Evolutionary conservation across 2,113 vertebrate species (phyloP), one percentile per base, ranked within the genome.

Genomic region (Heteronetta atricapilla): DNA sequence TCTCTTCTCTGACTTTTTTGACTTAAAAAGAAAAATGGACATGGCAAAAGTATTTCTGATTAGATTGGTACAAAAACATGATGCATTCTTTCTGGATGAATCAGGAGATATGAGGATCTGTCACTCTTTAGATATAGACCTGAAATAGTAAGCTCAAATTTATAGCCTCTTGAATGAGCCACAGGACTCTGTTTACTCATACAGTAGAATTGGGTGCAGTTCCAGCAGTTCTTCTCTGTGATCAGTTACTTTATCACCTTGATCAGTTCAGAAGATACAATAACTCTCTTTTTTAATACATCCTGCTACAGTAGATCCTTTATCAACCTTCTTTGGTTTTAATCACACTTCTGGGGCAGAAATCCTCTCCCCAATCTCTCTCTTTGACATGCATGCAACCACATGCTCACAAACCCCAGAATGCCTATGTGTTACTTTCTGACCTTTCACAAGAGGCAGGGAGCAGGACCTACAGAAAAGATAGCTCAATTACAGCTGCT

Each of bases 21-120:
- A 97, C 96, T 97, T 95, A 88, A 88, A 96, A 98, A 98, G 97
- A 98, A 98, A 98, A 98, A 98, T 97, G 95, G 96, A 95, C 92
- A n/a, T 95, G 96, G 95, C 97, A 97, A 94, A 98, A 97, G 74
- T 90, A 94, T 94, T 97, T 93, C 97, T 97, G 97, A 98, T 98
- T 98, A 97, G 97, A 98, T 97, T 93, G 79, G 94, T 96, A 96
- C 94, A 92, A 95, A 97, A 98, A 97, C 94, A 97, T 98, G 98
- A 97, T 97, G 75, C 92, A 94, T 98, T 97, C 91, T 94, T 97
- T 95, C 95, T 82, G 92, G 95, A 97, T 97, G 96, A 97, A 98
- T 98, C 96, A 97, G 96, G 86, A 97, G 93, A 95, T 97, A 97
- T 95, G 95, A 97, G 95, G 79, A 86, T 97, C 97, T 97, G 97